Evolutionary conservation across 2,888 invertebrate species (phyloP).

Genomic region (Luperina testacea): DNA sequence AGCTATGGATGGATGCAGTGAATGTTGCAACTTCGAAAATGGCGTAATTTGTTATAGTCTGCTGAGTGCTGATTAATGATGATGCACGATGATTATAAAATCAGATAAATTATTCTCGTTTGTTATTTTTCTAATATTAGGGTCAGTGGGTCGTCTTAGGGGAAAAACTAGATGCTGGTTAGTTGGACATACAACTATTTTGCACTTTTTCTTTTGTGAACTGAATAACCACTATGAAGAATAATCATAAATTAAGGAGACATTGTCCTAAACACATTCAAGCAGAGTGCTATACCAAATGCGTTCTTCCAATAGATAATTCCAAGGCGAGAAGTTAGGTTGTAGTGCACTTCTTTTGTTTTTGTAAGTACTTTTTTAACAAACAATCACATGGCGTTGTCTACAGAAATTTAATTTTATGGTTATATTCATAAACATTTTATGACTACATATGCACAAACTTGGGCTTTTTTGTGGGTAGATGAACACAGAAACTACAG

Average conservation of each 20-base stretch:
- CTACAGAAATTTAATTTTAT: not conserved
- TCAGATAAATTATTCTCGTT: not conserved
- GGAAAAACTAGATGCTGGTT: not conserved
- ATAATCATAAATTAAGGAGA: too few relatives aligned
- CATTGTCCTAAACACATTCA: not conserved
- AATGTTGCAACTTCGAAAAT: conserved; percentile 11
- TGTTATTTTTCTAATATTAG: not conserved
- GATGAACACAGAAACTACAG: not conserved
- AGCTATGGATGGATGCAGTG: not conserved
- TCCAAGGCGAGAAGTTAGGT: not conserved
- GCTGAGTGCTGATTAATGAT: not conserved
- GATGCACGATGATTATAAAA: not conserved
- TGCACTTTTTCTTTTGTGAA: too few relatives aligned
- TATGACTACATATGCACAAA: not conserved
- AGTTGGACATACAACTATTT: not conserved
- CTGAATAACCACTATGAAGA: not conserved
- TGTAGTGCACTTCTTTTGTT: not conserved
- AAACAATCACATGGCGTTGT: not conserved
- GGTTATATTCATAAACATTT: not conserved
- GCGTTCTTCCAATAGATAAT: not conserved
- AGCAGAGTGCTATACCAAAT: not conserved
- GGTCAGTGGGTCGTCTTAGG: too few relatives aligned
- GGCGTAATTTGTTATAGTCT: conserved; percentile 5
- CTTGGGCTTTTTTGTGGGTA: not conserved
- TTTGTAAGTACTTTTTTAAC: not conserved